Conservation (phyloP, 2,113 vertebrate genomes). For the Clinocottus analis region DNA sequence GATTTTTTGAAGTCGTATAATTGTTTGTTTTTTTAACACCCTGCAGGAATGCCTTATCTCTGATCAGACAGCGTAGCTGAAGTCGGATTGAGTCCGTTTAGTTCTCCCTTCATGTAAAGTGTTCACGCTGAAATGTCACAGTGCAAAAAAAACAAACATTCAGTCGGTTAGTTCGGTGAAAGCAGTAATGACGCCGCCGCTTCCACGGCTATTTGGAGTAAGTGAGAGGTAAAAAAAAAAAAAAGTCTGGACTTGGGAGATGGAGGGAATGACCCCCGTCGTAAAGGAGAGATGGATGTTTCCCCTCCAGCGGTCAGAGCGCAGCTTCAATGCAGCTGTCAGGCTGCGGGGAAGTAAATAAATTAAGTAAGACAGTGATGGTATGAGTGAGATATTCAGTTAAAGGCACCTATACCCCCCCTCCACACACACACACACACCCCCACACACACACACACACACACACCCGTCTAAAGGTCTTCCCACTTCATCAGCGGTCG, state of each 20-base stretch:
- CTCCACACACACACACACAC: too few relatives aligned
- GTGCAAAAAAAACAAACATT: neutral
- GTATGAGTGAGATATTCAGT: neutral
- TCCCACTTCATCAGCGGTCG: neutral
- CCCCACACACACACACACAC: too few relatives aligned
- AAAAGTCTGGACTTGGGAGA: conserved; percentile 4
- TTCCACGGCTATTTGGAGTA: neutral
- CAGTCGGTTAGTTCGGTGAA: conserved; percentile 10
- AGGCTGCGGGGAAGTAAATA: neutral
- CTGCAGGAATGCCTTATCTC: neutral
- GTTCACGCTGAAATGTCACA: neutral
- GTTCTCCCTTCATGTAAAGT: neutral
- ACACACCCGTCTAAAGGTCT: too few relatives aligned
- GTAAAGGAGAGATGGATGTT: conserved; percentile 6
- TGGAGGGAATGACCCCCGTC: neutral
- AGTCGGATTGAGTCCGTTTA: neutral
- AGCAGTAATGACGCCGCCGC: neutral
- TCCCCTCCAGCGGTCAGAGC: too few relatives aligned
- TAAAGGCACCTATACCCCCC: neutral
- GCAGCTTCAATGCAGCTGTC: too few relatives aligned
- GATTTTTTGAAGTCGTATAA: neutral
- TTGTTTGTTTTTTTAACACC: conserved; percentile 1
- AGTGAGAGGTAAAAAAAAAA: conserved; percentile 21
- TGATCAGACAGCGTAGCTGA: neutral
- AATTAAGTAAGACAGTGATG: neutral